A percentile compares a stretch with the other conserved stretches of the same genome.
Conservation (phyloP, 2,888 invertebrate genomes). For the Luperina testacea region DNA sequence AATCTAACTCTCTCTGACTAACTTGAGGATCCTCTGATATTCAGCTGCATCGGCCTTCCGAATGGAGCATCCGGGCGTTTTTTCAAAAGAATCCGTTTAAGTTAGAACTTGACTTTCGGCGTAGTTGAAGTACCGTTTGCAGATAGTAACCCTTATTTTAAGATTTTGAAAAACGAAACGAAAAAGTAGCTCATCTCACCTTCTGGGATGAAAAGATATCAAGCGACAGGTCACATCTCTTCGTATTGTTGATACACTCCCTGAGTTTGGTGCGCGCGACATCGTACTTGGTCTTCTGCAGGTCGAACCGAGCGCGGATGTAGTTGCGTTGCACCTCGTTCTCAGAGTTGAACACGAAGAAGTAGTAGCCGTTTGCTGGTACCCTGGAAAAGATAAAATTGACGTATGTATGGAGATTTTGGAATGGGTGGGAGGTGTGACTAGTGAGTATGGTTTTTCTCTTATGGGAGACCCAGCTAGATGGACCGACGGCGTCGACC, state of each 20-base stretch:
- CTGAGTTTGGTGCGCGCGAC: slow-evolving; percentile 91
- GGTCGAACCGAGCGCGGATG: slow-evolving; percentile 92
- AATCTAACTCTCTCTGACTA: no score
- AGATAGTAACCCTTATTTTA: neutral
- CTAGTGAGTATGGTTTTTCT: neutral
- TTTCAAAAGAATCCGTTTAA: neutral
- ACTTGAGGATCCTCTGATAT: neutral
- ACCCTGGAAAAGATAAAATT: slow-evolving; percentile 85
- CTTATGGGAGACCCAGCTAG: no score
- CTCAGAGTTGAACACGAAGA: slow-evolving; percentile 95
- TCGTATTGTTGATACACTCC: slow-evolving; percentile 91
- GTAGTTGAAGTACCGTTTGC: neutral
- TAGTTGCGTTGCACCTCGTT: slow-evolving; percentile 94
- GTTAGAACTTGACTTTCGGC: neutral
- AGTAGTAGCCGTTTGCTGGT: slow-evolving; percentile 94
- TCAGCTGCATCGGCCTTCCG: neutral
- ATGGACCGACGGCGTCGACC: no score
- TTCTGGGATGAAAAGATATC: slow-evolving; percentile 93
- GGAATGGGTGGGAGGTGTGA: neutral
- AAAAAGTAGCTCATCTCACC: slow-evolving; percentile 70
- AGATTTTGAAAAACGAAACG: neutral
- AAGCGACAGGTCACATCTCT: slow-evolving; percentile 91
- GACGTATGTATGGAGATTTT: neutral
- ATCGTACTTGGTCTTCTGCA: slow-evolving; percentile 93
- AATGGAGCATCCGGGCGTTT: neutral